Conservation (phyloP, 2,113 vertebrate species). For the Indicator maculatus region DNA sequence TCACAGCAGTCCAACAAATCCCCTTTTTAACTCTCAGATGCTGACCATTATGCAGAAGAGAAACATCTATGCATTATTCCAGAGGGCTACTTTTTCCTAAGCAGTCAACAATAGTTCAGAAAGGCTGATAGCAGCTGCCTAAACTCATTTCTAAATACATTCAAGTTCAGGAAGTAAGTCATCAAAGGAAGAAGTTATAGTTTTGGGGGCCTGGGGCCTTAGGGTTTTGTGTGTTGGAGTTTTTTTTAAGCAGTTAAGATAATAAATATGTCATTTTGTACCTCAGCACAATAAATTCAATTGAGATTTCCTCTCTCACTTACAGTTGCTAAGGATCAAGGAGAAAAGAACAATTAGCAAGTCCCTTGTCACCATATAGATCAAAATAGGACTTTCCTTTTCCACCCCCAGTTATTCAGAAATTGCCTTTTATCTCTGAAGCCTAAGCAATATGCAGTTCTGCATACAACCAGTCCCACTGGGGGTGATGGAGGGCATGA, state of each 20-base stretch:
- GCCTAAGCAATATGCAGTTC: not conserved
- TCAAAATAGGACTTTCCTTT: conserved; percentile 17
- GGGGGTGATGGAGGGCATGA: not conserved
- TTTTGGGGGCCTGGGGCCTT: not conserved
- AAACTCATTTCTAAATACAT: not conserved
- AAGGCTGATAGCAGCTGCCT: not conserved
- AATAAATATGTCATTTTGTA: not conserved
- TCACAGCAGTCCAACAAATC: not conserved
- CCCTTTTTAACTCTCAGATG: not conserved
- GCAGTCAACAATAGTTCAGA: not conserved
- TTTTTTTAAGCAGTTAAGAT: conserved; percentile 7
- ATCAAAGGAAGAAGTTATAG: not conserved
- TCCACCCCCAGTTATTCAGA: not conserved
- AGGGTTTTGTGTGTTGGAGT: not conserved
- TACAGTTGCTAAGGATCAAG: conserved; percentile 28
- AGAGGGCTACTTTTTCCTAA: not conserved
- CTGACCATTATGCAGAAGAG: not conserved
- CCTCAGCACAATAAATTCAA: conserved; percentile 3
- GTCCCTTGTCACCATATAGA: not conserved
- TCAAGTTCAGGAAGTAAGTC: not conserved
- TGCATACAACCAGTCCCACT: not conserved
- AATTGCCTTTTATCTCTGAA: not conserved
- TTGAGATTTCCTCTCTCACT: conserved; percentile 2
- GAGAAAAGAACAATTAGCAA: conserved; percentile 37
- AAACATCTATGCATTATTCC: not conserved